Percentiles rank a stretch among this genome's conserved stretches.
These are phyloP conservation scores for Aptenodytes forsteri DNA, from an alignment of 2,113 vertebrate species.

Conservation along the genomic window DNA sequence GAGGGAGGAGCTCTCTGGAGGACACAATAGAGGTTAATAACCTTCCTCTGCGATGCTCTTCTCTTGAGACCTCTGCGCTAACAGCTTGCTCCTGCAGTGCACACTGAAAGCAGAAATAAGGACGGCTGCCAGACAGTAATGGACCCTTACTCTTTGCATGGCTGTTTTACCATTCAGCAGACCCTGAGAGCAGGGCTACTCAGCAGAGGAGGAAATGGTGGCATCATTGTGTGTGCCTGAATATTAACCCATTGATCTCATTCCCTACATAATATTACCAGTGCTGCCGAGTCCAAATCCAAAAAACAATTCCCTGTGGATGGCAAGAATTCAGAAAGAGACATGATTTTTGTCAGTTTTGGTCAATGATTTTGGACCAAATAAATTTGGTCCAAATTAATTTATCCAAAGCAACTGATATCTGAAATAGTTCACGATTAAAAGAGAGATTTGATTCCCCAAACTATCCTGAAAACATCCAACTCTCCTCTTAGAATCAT, in stretches of 20 bases:
- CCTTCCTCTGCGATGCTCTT: background rate
- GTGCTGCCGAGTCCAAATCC: background rate
- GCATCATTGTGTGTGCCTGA: background rate
- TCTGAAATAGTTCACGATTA: background rate
- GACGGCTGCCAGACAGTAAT: background rate
- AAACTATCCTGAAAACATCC: background rate
- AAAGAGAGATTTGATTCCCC: background rate
- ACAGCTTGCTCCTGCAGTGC: background rate
- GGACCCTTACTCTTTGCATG: accelerated
- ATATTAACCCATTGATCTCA: background rate
- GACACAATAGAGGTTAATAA: background rate
- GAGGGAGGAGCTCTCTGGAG: background rate
- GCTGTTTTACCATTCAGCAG: background rate
- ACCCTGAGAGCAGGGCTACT: background rate
- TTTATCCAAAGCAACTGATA: background rate
- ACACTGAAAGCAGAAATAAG: background rate
- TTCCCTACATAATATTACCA: background rate
- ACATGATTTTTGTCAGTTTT: background rate
- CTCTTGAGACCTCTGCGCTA: background rate
- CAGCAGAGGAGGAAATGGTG: background rate
- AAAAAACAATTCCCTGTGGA: background rate
- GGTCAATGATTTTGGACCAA: background rate
- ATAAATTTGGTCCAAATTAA: background rate
- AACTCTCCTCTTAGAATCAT: background rate
- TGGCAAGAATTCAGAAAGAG: background rate